Evolutionary conservation across 2,888 invertebrate genomes (phyloP), one percentile per base, ranked within the genome.

Genomic region (Euproctis similis): DNA sequence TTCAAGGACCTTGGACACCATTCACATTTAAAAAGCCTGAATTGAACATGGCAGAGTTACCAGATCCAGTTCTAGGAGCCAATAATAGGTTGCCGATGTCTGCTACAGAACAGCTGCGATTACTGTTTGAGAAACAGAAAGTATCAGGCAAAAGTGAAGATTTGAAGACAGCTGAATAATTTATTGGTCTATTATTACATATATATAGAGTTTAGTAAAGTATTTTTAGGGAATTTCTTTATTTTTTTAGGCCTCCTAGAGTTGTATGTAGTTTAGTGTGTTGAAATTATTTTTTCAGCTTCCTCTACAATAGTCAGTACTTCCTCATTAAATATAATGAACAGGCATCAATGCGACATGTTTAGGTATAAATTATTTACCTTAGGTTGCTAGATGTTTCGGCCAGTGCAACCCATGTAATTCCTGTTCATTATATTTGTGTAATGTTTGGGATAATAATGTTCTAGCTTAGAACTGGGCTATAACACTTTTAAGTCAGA

Each of bases 1-100:
- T 98, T 19, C 82, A 82, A 22, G 97, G 97, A 0, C 90, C 94
- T 0, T 98, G 98, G 98, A 95, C 92, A 3, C 97, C 97, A 0
- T 96, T 92, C 57, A 90, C 90, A 0, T 88, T 91, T 47, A 90
- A 88, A 53, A 77, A 89, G 37, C 91, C 93, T 0, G 85, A 64
- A 20, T 53, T 89, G 4, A 92, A 93, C 59, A 54, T 88, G 1
- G 84, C 81, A 0, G 51, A 73, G 11, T 88, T 90, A 43, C 95
- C 95, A 0, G 78, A 88, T 58, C 82, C 70, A 2, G 82, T 88
- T 12, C 76, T 88, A 14, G 89, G 90, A 1, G 68, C 70, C 7
- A 87, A 89, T 11, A 49, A 87, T 10, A 73, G 87, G 46, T 31
- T 86, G 1, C 77, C 86, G 1, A 73, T 85, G 34, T 77, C 90